Evolutionary conservation across 2,113 vertebrate genomes (phyloP), one percentile per base, ranked within the genome.

Genomic region (Paracanthobrama guichenoti): DNA sequence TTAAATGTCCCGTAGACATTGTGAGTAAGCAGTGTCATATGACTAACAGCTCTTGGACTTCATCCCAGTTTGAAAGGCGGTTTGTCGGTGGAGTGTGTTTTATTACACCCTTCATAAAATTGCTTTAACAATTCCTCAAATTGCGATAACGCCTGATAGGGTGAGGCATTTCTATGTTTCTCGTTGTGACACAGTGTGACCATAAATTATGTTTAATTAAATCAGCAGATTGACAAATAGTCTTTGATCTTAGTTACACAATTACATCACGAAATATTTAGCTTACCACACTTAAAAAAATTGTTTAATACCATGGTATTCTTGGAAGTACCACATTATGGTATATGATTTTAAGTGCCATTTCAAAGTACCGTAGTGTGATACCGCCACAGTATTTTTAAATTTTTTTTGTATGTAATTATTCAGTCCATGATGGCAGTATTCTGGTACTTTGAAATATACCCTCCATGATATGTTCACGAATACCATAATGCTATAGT

Each of bases 11-110:
- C 7, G 9, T 6, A 28, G 60, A 44, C 6, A 31, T 67, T n/a
- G 42, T 84, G 59, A 57, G 73, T 39, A 50, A 46, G 20, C 62
- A 9, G 22, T 53, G 50, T 72, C 74, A 31, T 59, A 39, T 55
- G 59, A 66, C 28, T 46, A 67, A 44, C 84, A 69, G 72, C 59
- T 67, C 50, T 64, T 83, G 85, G 85, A 62, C 74, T 72, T 83
- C 18, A 44, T 77, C 74, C 53, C 22, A 78, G 66, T 53, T 53
- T 78, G 73, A 57, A 62, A 62, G 57, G 44, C 59, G 14, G 67
- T 73, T 83, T 72, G 77, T 42, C 46, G 13, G 12, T 50, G 46
- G 24, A 67, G 64, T 5, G 46, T 59, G 7, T 72, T 78, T 78
- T 82, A 71, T 35, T 48, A 42, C 3, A 66, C 31, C 48, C 74